These are phyloP conservation scores for Leptopilina boulardi DNA, from an alignment of 1,140 invertebrate species.

Conservation along the genomic window DNA sequence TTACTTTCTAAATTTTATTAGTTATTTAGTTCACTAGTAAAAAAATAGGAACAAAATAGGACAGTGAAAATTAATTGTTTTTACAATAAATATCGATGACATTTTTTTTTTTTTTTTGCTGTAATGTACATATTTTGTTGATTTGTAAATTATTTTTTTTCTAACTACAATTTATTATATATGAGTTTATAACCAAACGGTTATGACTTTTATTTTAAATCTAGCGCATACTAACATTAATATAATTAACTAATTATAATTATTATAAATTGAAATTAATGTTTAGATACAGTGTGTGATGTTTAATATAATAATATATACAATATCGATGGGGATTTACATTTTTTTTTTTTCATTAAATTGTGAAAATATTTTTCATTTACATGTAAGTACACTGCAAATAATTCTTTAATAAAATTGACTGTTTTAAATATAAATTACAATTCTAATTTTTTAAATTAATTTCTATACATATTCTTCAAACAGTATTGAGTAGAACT, in stretches of 20 bases:
- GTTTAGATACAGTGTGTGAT: slow-evolving; percentile 3
- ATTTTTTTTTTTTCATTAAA: background rate
- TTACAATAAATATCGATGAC: no score
- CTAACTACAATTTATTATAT: background rate
- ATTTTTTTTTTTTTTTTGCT: no score
- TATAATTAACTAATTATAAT: slow-evolving; percentile 8
- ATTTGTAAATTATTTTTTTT: background rate
- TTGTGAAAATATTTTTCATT: background rate
- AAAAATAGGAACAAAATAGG: background rate
- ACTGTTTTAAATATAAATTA: background rate
- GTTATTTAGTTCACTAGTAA: no score
- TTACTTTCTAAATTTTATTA: background rate
- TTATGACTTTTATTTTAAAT: background rate
- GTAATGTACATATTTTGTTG: no score
- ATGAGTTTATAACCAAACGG: background rate
- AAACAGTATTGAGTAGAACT: no score
- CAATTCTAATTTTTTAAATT: no score
- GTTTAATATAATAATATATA: background rate
- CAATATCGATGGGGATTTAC: background rate
- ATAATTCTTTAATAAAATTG: background rate
- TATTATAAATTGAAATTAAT: background rate
- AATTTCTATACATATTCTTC: no score
- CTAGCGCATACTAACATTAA: slow-evolving; percentile 5
- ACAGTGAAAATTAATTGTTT: background rate
- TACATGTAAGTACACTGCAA: slow-evolving; percentile 12